Base-by-base conservation (phyloP, 2,113 vertebrate species). In the Peromyscus californicus region DNA sequence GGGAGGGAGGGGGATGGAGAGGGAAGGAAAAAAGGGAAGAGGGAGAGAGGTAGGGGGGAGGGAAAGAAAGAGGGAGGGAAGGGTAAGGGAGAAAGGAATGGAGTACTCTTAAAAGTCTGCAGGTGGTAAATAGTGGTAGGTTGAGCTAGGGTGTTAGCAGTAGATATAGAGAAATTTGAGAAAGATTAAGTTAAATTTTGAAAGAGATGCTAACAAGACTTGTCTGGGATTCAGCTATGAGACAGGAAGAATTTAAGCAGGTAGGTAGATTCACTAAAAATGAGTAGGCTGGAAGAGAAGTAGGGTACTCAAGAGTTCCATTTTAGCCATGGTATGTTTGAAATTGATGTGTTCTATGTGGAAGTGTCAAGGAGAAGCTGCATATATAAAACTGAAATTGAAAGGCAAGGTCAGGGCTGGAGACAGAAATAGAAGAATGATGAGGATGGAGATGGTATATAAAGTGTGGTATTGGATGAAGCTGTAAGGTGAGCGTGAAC, bases 381-480 rank as follows among this genome's bases (percentile, higher is more conserved):
- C n/a, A 63, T 63, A 57, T 67, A 78, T 69, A 86, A 95, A 91
- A 75, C 24, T 42, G 24, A 51, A 91, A 89, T 82, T 91, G 36
- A 45, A 74, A 91, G 74, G 92, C 31, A 51, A 93, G 65, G 79
- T 83, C 89, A 89, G 74, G 48, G 72, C 82, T 84, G 61, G 74
- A 94, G 91, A 74, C 5, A 91, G 72, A 82, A 90, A 70, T 59
- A 45, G 4, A 48, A 80, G 95, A 96, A 92, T 72, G 89, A 67
- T 29, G 80, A 96, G 79, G 76, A 15, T 11, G 26, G 63, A 61
- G 39, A 16, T 67, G 67, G 83, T 39, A 10, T 21, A 17, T 29
- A 72, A 89, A 78, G 93, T 33, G 36, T 11, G 31, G 31, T 11
- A 22, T 5, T 15, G 42, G 70, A 79, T 84, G 19, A 72, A n/a